These are phyloP conservation scores for Leucophenga varia DNA, from an alignment of 1,140 invertebrate species.

Conservation along the genomic window DNA sequence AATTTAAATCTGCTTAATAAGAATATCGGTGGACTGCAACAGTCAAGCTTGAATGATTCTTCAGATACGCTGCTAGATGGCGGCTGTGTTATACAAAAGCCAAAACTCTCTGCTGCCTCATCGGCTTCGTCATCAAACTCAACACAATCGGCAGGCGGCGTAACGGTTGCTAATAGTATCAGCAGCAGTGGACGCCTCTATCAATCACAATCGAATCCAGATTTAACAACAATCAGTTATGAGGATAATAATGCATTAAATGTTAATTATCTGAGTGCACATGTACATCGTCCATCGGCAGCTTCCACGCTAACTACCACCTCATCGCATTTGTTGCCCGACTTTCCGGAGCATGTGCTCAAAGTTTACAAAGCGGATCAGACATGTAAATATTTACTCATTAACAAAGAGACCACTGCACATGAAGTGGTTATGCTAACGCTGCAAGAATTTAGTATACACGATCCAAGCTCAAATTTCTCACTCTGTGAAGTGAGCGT, in stretches of 20 bases:
- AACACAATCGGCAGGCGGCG: conserved; percentile 19
- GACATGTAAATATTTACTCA: conserved; percentile 94
- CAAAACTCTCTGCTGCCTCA: conserved; percentile 25
- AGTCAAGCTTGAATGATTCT: conserved; percentile 36
- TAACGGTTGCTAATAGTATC: too few relatives aligned
- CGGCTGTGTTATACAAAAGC: conserved; percentile 19
- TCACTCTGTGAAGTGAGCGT: conserved; percentile 95
- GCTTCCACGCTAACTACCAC: conserved; percentile 39
- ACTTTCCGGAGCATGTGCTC: conserved; percentile 95
- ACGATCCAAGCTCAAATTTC: conserved; percentile 88
- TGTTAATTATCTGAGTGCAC: conserved; percentile 36
- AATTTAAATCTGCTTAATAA: conserved; percentile 89
- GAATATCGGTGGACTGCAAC: conserved; percentile 59
- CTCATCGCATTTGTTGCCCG: conserved; percentile 52
- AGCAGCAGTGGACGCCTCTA: conserved; percentile 61
- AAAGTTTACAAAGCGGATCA: conserved; percentile 97
- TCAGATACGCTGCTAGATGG: conserved; percentile 38
- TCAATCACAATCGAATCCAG: conserved; percentile 89
- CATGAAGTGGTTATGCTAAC: conserved; percentile 98
- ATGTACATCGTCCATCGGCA: conserved; percentile 41
- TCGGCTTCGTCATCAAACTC: conserved; percentile 28
- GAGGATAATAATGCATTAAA: conserved; percentile 61
- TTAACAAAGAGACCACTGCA: conserved; percentile 98
- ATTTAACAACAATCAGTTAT: conserved; percentile 76
- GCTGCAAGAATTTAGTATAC: conserved; percentile 94